Conservation (phyloP, 2,113 vertebrate species). For the Pteronura brasiliensis region DNA sequence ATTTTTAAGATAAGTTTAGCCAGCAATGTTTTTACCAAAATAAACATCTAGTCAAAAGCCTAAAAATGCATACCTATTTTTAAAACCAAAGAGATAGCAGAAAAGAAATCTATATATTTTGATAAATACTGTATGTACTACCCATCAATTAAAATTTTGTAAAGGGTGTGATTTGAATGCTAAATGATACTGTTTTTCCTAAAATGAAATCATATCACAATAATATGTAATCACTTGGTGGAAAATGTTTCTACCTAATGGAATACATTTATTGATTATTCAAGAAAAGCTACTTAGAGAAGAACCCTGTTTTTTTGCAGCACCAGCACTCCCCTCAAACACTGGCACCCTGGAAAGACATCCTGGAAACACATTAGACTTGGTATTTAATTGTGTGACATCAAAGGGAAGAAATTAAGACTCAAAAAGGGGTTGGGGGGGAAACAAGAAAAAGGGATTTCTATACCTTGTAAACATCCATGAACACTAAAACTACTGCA, state of each 20-base stretch:
- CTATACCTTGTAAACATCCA: background rate
- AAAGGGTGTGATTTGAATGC: conserved; percentile 21
- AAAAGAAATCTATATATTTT: conserved; percentile 5
- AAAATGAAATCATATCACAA: conserved; percentile 7
- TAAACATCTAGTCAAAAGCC: background rate
- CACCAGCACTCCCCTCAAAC: background rate
- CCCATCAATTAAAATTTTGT: conserved; percentile 2
- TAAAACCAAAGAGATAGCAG: conserved; percentile 11
- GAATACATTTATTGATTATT: background rate
- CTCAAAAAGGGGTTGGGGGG: background rate
- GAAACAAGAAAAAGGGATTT: background rate
- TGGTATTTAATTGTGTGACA: conserved; percentile 18
- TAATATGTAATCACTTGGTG: background rate
- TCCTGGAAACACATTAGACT: background rate
- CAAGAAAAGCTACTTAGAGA: background rate
- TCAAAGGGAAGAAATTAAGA: background rate
- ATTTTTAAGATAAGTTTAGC: conserved; percentile 30
- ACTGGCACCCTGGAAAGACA: background rate
- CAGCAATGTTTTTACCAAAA: background rate
- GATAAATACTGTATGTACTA: background rate
- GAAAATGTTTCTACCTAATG: background rate
- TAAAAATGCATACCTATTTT: background rate
- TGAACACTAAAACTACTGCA: conserved; percentile 34
- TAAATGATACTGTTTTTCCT: background rate
- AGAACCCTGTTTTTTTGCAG: background rate